Conservation (phyloP, 1,140 invertebrate species). For the Bombyx mandarina region DNA sequence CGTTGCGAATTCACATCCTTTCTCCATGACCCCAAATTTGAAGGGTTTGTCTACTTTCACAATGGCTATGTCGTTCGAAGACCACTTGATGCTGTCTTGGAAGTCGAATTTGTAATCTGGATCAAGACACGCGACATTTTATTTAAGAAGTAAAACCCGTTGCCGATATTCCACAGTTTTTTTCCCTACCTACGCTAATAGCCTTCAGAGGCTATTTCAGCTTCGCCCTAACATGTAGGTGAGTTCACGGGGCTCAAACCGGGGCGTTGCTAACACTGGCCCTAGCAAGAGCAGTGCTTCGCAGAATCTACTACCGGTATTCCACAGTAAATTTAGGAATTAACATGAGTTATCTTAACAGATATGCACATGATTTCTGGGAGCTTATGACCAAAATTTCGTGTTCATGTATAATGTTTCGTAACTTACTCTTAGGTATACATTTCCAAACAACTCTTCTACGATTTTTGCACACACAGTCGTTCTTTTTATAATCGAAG, state of each 20-base stretch:
- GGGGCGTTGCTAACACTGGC: too few relatives aligned
- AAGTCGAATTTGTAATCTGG: slow-evolving; percentile 63
- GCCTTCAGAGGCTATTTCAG: too few relatives aligned
- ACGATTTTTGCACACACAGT: slow-evolving; percentile 55
- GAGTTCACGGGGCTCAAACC: too few relatives aligned
- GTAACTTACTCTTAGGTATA: slow-evolving; percentile 58
- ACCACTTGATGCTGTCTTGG: slow-evolving; percentile 62
- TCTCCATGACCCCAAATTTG: slow-evolving; percentile 45
- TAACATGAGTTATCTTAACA: too few relatives aligned
- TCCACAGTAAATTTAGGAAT: too few relatives aligned
- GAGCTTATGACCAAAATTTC: not conserved
- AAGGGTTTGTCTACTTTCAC: slow-evolving; percentile 58
- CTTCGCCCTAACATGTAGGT: too few relatives aligned
- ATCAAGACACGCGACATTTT: slow-evolving; percentile 5
- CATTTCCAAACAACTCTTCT: slow-evolving; percentile 60
- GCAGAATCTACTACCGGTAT: too few relatives aligned
- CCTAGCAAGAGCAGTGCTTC: too few relatives aligned
- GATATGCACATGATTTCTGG: too few relatives aligned
- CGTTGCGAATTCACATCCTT: slow-evolving; percentile 44
- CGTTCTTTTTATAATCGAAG: slow-evolving; percentile 48
- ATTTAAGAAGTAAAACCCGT: too few relatives aligned
- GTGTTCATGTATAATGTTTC: not conserved
- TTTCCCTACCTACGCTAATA: too few relatives aligned
- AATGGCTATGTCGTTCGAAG: slow-evolving; percentile 59
- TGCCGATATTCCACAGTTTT: too few relatives aligned